phyloP scores from a whole-genome alignment of 1,140 invertebrate genomes.

The Wasmannia auropunctata region DNA sequence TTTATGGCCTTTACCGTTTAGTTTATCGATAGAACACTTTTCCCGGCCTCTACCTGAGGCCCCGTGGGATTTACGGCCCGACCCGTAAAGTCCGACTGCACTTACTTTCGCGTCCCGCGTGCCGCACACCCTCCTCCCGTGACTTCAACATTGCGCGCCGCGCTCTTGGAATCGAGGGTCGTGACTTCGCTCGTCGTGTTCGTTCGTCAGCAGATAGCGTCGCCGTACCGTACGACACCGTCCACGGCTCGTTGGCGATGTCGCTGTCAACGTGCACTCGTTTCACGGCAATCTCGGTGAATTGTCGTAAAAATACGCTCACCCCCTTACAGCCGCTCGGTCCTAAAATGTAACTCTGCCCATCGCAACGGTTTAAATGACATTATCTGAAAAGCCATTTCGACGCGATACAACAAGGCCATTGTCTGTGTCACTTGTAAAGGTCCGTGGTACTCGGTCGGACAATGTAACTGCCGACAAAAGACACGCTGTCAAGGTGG shows the following conservation, averaged over 20 bases:
- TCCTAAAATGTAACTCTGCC: slow-evolving; percentile 30
- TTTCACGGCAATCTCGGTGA: slow-evolving; percentile 20
- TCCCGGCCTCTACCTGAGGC: neutral
- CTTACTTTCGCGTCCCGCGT: slow-evolving; percentile 37
- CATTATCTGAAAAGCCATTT: slow-evolving; percentile 42
- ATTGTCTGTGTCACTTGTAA: slow-evolving; percentile 4
- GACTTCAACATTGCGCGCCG: neutral
- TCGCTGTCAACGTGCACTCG: neutral
- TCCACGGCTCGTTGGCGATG: neutral
- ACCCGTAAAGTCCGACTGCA: slow-evolving; percentile 64
- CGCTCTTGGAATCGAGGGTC: neutral
- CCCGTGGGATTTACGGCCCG: slow-evolving; percentile 66
- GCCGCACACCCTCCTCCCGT: neutral
- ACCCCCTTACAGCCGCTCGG: neutral
- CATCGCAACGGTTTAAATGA: slow-evolving; percentile 26
- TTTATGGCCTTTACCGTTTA: slow-evolving; percentile 74
- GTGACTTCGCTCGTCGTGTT: neutral
- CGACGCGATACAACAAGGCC: slow-evolving; percentile 2
- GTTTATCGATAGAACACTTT: slow-evolving; percentile 70
- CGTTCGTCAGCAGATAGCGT: neutral
- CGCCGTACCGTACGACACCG: neutral
- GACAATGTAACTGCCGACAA: slow-evolving; percentile 25
- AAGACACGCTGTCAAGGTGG: neutral
- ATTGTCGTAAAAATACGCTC: slow-evolving; percentile 7
- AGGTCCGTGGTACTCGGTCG: neutral